Evolutionary conservation across 2,888 invertebrate species (phyloP), one percentile per base, ranked within the genome.

Genomic region (Leptura quadrifasciata): DNA sequence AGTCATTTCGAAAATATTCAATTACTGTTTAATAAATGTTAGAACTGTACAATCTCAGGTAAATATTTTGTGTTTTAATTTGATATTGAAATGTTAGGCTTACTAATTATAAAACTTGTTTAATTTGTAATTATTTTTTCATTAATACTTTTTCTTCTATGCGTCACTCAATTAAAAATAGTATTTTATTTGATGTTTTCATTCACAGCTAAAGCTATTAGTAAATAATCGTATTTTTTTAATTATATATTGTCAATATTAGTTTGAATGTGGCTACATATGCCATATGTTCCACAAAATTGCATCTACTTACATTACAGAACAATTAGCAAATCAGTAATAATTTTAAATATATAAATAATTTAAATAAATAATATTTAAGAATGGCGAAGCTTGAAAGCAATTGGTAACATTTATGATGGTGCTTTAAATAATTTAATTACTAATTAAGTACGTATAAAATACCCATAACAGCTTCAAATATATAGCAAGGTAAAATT

Each of bases 181-280:
- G 57, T 21, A 15, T 20, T 57, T 10, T 57, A 20, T 57, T 57
- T 57, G 20, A 12, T 12, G 57, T 57, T 57, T 57, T 12, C 57
- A 57, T 57, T 57, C 18, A 57, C 57, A 57, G 6, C 20, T 57
- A 57, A 57, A 57, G 10, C 21, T 21, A 57, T 57, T 57, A 57
- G 57, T 57, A 57, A 57, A 57, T 57, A 57, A 57, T 57, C 20
- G 18, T 57, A 57, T 57, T 57, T 57, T 55, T 57, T 57, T 57
- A 12, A 57, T 18, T 21, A 57, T 6, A 57, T 57, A 20, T 8
- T 8, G 57, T 20, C 20, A 57, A 20, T 57, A 20, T 57, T 57
- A 1, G 15, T 21, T 15, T 21, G 2, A 20, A 21, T 57, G 57
- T 21, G 10, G 20, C 18, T 2, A 21, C 10, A 21, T 18, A 57